These are phyloP conservation scores for Phyllopteryx taeniolatus DNA, from an alignment of 2,113 vertebrate genomes.

Conservation along the genomic window DNA sequence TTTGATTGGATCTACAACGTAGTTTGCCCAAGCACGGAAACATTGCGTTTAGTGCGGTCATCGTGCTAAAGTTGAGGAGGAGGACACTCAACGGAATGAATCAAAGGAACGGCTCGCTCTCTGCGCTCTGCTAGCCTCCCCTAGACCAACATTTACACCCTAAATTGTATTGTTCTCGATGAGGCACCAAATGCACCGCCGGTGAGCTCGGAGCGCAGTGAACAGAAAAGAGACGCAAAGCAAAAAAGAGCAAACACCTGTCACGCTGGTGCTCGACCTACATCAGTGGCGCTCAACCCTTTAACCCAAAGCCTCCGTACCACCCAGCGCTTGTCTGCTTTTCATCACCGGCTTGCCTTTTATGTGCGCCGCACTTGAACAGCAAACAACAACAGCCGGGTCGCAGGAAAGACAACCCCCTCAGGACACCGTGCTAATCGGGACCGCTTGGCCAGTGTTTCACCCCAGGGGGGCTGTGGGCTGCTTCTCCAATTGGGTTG, in stretches of 20 bases:
- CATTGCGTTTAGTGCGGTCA: too few species aligned
- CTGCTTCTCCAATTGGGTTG: constrained; percentile 49
- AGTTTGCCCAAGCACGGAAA: too few species aligned
- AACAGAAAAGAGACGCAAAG: constrained; percentile 1
- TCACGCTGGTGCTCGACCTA: constrained; percentile 42
- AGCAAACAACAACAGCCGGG: constrained; percentile 57
- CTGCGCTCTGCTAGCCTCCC: too few species aligned
- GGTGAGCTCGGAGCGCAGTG: too few species aligned
- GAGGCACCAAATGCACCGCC: too few species aligned
- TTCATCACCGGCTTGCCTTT: constrained; percentile 39
- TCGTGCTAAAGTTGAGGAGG: too few species aligned
- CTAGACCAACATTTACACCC: too few species aligned
- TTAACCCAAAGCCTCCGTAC: constrained; percentile 46
- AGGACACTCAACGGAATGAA: too few species aligned
- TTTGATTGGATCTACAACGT: too few species aligned
- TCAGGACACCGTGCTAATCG: constrained; percentile 51
- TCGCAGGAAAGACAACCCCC: constrained; percentile 46
- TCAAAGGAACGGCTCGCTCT: too few species aligned
- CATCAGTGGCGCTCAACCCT: constrained; percentile 49
- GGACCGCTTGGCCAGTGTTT: constrained; percentile 47
- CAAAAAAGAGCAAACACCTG: constrained; percentile 47
- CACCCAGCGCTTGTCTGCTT: constrained; percentile 66
- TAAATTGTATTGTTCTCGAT: too few species aligned
- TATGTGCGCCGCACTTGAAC: constrained; percentile 51
- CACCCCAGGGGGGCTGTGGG: constrained; percentile 39